phyloP scores from a whole-genome alignment of 2,113 vertebrate species.

The Larimichthys polyactis region DNA sequence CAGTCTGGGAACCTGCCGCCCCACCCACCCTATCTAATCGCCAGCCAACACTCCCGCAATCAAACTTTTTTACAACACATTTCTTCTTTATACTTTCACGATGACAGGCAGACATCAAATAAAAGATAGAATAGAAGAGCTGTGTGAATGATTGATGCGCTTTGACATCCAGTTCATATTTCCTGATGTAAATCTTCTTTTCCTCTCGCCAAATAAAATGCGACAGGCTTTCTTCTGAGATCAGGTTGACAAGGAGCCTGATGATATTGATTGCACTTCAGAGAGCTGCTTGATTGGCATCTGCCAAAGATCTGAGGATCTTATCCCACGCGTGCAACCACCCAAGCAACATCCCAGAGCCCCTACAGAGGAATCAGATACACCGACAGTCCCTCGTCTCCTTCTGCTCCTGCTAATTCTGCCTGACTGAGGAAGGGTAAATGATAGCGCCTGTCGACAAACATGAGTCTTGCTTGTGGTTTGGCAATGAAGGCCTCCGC shows the following conservation, averaged over 20 bases:
- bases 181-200: constrained; percentile 47
- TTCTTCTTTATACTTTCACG: constrained; percentile 21
- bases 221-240: constrained; percentile 63
- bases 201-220: constrained; percentile 44
- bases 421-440: constrained; percentile 63
- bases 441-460: constrained; percentile 66
- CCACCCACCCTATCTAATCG: constrained; percentile 38
- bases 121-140: constrained; percentile 38
- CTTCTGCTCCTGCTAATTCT: constrained; percentile 62
- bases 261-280: constrained; percentile 76
- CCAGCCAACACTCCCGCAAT: constrained; percentile 18
- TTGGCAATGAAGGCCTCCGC: constrained; percentile 20
- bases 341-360: constrained; percentile 48
- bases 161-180: constrained; percentile 58
- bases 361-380: constrained; percentile 71
- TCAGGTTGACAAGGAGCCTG: constrained; percentile 51
- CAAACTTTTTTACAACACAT: constrained; percentile 47
- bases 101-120: constrained; percentile 43
- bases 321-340: constrained; percentile 47
- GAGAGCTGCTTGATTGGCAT: constrained; percentile 75
- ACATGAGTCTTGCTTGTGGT: constrained; percentile 68
- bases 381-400: constrained; percentile 57
- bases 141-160: constrained; percentile 52
- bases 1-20: constrained; percentile 56
- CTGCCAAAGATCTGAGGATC: constrained; percentile 69